Conservation (phyloP, 2,888 invertebrate genomes). For the Tillus elongatus region DNA sequence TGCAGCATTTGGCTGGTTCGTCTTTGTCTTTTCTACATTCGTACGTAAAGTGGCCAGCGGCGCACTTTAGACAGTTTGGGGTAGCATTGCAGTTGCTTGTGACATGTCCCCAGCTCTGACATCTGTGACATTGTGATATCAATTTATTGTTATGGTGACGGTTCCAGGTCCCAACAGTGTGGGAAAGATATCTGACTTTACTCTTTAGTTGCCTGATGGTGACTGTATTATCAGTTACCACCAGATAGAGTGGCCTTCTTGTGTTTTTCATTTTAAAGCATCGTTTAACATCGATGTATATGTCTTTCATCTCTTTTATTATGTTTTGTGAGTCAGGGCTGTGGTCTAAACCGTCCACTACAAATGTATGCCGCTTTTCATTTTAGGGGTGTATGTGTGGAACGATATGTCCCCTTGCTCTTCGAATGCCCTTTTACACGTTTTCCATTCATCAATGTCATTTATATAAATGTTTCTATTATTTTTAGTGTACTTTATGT, state of each 20-base stretch:
- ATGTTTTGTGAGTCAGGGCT: neutral
- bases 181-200: neutral
- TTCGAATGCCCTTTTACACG: no score
- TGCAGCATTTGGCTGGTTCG: no score
- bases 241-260: conserved; percentile 3
- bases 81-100: conserved; percentile 1
- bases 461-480: no score
- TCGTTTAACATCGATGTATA: neutral
- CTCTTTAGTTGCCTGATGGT: neutral
- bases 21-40: no score
- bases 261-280: conserved; percentile 4
- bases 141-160: neutral
- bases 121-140: conserved; percentile 5
- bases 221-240: conserved; percentile 1
- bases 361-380: conserved; percentile 4
- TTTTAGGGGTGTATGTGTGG: neutral
- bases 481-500: no score
- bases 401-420: no score
- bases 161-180: conserved; percentile 5
- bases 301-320: neutral
- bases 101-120: conserved; percentile 6
- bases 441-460: no score
- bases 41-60: no score
- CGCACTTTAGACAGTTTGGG: neutral
- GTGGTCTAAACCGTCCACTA: neutral